Evolutionary conservation across 2,888 invertebrate genomes (phyloP).

Genomic region (Drosophila quasianomalipes): DNA sequence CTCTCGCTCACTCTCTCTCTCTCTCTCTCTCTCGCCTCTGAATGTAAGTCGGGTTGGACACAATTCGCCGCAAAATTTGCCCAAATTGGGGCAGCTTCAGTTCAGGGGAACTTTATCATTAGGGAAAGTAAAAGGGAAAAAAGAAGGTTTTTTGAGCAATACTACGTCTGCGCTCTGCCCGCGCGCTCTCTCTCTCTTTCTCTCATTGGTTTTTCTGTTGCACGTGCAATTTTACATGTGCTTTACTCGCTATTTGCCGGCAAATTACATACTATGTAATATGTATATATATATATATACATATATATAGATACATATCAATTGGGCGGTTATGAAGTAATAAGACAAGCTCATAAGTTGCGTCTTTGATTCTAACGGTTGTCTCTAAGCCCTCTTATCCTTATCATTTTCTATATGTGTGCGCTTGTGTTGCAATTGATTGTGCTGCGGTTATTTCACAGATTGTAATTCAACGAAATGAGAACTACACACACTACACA

Average conservation of each 20-base stretch:
- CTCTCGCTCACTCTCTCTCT: constrained; percentile 5
- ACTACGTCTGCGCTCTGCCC: constrained; percentile 49
- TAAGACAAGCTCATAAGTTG: constrained; percentile 22
- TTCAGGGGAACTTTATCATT: constrained; percentile 46
- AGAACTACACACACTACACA: no score
- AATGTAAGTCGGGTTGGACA: constrained; percentile 18
- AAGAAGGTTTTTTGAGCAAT: not conserved
- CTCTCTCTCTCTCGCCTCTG: not conserved
- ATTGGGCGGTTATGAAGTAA: constrained; percentile 48
- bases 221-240: constrained; percentile 72
- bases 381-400: not conserved
- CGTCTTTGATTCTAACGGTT: constrained; percentile 1
- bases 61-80: constrained; percentile 68
- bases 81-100: constrained; percentile 57
- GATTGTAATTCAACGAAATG: not conserved
- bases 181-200: not conserved
- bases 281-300: no score
- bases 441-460: not conserved
- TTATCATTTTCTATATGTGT: not conserved
- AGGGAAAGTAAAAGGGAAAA: not conserved
- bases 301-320: constrained; percentile 15
- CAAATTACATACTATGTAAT: constrained; percentile 14
- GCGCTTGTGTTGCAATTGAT: not conserved
- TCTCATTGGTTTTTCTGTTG: no score
- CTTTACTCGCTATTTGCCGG: constrained; percentile 54